Evolutionary conservation across 2,113 vertebrate species (phyloP).

Genomic region (Glaucomys volans): DNA sequence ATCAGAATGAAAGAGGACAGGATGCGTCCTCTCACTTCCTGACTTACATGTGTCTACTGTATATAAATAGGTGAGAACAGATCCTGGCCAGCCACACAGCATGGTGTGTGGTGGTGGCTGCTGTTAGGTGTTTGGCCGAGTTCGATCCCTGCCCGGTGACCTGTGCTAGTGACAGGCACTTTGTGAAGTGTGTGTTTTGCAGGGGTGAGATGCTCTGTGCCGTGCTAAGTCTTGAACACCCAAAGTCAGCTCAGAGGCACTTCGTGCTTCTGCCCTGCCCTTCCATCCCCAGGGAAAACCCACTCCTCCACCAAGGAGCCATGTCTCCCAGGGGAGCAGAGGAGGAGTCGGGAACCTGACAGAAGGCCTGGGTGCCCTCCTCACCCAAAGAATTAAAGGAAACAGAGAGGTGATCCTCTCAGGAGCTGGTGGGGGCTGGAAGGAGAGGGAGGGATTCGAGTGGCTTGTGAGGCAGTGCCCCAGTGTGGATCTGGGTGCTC

Average conservation of each 20-base stretch:
- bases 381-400: not conserved
- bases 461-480: not conserved
- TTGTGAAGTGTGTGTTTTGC: too few relatives aligned
- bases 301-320: not conserved
- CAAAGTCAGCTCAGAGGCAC: not conserved
- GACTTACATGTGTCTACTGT: not conserved
- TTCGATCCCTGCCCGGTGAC: not conserved
- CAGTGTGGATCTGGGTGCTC: not conserved
- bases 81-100: not conserved
- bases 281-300: not conserved
- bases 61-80: fast-evolving
- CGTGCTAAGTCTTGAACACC: not conserved
- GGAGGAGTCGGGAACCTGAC: too few relatives aligned
- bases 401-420: not conserved
- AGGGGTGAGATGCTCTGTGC: not conserved
- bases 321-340: fast-evolving
- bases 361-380: not conserved
- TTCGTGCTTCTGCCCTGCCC: not conserved
- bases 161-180: not conserved
- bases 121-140: not conserved
- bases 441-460: fast-evolving
- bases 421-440: too few relatives aligned
- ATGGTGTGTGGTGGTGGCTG: not conserved
- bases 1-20: not conserved
- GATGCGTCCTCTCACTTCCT: not conserved